These are phyloP conservation scores for Vanessa atalanta DNA, from an alignment of 1,140 invertebrate species.

Conservation along the genomic window DNA sequence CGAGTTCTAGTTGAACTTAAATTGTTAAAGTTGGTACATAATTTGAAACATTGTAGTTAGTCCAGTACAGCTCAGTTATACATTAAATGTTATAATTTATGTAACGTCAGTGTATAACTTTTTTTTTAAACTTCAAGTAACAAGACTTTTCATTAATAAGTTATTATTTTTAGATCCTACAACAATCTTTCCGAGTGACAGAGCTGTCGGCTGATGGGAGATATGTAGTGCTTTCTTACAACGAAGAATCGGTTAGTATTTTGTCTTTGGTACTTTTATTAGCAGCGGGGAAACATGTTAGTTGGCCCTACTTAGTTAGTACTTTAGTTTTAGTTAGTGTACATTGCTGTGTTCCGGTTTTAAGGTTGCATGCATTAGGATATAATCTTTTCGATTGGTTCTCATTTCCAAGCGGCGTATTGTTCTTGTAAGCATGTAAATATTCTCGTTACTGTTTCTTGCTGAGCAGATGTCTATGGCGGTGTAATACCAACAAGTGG, in stretches of 20 bases:
- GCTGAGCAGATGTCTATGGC: too few species aligned
- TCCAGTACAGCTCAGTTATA: constrained; percentile 3
- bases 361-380: not conserved
- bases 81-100: constrained; percentile 12
- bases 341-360: not conserved
- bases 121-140: not conserved
- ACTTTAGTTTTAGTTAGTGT: not conserved
- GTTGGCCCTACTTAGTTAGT: too few species aligned
- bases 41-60: not conserved
- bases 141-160: not conserved
- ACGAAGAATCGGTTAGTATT: constrained; percentile 58
- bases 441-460: too few species aligned
- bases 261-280: not conserved
- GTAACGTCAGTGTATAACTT: not conserved
- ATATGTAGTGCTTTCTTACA: constrained; percentile 57
- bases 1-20: constrained; percentile 38
- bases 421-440: too few species aligned
- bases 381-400: not conserved
- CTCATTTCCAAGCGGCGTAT: too few species aligned
- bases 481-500: too few species aligned
- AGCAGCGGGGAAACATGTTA: too few species aligned
- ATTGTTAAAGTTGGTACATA: constrained; percentile 16
- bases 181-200: constrained; percentile 57
- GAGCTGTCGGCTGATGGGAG: constrained; percentile 54
- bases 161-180: constrained; percentile 56